Base-by-base conservation (phyloP, 2,797 vertebrate species). In the Ptychadena robeensis region DNA sequence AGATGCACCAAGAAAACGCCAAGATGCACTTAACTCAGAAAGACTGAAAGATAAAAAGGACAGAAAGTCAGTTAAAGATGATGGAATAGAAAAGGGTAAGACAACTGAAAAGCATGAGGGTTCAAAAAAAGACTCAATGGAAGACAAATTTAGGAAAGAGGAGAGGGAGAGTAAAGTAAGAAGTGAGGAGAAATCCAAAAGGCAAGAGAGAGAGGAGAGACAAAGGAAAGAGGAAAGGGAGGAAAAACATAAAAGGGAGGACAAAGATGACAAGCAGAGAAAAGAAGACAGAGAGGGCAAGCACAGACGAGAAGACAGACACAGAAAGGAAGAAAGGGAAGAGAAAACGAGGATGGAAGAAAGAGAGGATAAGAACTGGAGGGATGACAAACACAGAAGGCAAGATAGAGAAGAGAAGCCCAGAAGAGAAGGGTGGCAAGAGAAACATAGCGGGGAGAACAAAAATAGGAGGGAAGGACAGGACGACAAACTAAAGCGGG, bases 11-110 rank as follows among this genome's bases (percentile, higher is more conserved):
- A 61, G 57, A 64, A 80, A 40, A 79, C 28, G 44, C 2, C 59
- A 66, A 3, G 93, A 93, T 34, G 73, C 86, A 37, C 92, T 82
- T 18, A 92, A 90, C 0, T 57, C 7, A 2, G 86, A 88, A 65
- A 81, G 59, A 5, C 18, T 27, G 63, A 89, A 10, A 82, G 88
- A 80, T 80, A 92, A 87, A 76, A 93, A 74, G n/a, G 90, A 91
- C 64, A 89, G 77, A 61, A 91, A 1, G 69, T 0, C 83, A 77
- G n/a, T 71, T 44, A 2, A 9, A 65, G 69, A 83, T 88, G 83
- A 31, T 89, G 88, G 85, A 92, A 92, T 0, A 0, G 1, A 0
- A 34, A 75, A 40, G 1, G 2, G 11, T 68, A 82, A 69, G 48
- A 38, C 3, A 35, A 12, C 14, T 53, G 64, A 78, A 78, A 78